Evolutionary conservation across 2,888 invertebrate genomes (phyloP), one percentile per base, ranked within the genome.

Genomic region (Orthonevra nobilis): DNA sequence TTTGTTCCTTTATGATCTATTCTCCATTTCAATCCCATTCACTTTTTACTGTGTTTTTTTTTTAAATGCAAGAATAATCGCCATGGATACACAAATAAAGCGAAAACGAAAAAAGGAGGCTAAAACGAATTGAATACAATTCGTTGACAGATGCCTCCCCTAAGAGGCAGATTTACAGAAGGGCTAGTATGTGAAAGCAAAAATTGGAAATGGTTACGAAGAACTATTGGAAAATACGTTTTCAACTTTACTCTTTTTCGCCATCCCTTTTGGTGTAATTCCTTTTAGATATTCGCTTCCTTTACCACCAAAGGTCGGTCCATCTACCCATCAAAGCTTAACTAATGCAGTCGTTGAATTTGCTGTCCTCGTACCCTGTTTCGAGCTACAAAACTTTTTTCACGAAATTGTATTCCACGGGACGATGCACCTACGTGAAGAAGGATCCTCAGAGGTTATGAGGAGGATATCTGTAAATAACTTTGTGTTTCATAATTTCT

Each of bases 401-500:
- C n/a, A n/a, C n/a, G n/a, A n/a, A n/a, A n/a, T n/a, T n/a, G n/a
- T n/a, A n/a, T n/a, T n/a, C n/a, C n/a, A n/a, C n/a, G n/a, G n/a
- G n/a, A n/a, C n/a, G n/a, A n/a, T n/a, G n/a, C n/a, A n/a, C n/a
- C n/a, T n/a, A n/a, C n/a, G n/a, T n/a, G n/a, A n/a, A n/a, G n/a
- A n/a, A n/a, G n/a, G n/a, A n/a, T n/a, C n/a, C n/a, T n/a, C n/a
- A n/a, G n/a, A n/a, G n/a, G n/a, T n/a, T n/a, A n/a, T n/a, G n/a
- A n/a, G n/a, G n/a, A n/a, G n/a, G 23, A 44, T 72, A 34, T 48
- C 64, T 56, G 50, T 50, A 46, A 68, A 74, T 54, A 69, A 61
- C 46, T 69, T n/a, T n/a, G n/a, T n/a, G 38, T 69, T 75, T 75
- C 61, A 69, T 75, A 75, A 75, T 69, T 75, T 74, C 63, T 54